phyloP scores from a whole-genome alignment of 2,113 vertebrate genomes.

The Sphaerodactylus townsendi region DNA sequence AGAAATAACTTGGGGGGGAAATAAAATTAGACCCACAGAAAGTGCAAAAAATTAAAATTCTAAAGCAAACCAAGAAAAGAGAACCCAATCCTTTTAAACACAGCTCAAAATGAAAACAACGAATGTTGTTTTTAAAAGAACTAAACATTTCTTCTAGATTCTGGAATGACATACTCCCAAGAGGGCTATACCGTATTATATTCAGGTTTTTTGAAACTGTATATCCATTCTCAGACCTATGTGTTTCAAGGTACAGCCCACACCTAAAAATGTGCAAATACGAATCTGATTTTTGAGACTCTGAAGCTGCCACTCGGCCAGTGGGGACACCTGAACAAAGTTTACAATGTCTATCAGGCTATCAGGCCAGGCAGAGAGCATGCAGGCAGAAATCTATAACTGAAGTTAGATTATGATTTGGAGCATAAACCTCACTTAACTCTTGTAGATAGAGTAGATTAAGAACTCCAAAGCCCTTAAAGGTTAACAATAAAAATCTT shows the following conservation, averaged over 20 bases:
- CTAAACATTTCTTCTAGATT: too few relatives aligned
- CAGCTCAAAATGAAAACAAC: too few relatives aligned
- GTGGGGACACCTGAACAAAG: slow-evolving; percentile 42
- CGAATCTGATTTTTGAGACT: slow-evolving; percentile 42
- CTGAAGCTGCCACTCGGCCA: slow-evolving; percentile 33
- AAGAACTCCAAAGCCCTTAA: slow-evolving; percentile 76
- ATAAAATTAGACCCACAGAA: too few relatives aligned
- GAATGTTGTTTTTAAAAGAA: too few relatives aligned
- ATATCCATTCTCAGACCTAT: neutral
- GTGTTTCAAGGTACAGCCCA: slow-evolving; percentile 23
- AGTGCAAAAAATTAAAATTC: too few relatives aligned
- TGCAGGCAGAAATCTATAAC: slow-evolving; percentile 64
- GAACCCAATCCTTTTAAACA: too few relatives aligned
- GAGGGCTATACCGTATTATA: neutral
- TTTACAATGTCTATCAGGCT: slow-evolving; percentile 58
- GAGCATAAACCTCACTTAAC: slow-evolving; percentile 77
- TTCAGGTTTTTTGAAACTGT: neutral
- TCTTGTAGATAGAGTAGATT: slow-evolving; percentile 60
- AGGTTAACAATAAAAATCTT: slow-evolving; percentile 81
- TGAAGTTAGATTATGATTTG: slow-evolving; percentile 70
- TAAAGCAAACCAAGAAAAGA: too few relatives aligned
- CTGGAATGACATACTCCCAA: too few relatives aligned
- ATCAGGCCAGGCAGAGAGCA: slow-evolving; percentile 31
- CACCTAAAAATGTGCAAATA: neutral
- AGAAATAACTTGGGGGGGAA: too few relatives aligned